Conservation (phyloP, 2,113 vertebrate genomes). For the Anarrhichthys ocellatus region DNA sequence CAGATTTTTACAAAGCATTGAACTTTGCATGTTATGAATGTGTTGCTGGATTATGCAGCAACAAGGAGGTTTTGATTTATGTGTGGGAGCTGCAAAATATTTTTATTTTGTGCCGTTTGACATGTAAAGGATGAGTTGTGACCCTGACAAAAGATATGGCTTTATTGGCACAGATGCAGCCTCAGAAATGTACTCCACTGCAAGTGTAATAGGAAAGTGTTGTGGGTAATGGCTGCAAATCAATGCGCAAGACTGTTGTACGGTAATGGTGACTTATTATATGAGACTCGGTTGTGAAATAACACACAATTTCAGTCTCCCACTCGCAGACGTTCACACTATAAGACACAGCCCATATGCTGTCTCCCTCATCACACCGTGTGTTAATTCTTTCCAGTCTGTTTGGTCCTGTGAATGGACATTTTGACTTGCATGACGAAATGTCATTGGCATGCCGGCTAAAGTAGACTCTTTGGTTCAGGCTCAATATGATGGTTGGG, state of each 20-base stretch:
- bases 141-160: not conserved
- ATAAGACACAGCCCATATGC: constrained; percentile 17
- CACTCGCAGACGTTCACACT: not conserved
- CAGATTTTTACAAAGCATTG: no score
- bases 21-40: not conserved
- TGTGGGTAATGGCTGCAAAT: no score
- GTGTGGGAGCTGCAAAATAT: not conserved
- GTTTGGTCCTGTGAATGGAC: constrained; percentile 29
- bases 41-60: not conserved
- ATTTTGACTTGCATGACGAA: not conserved
- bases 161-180: not conserved
- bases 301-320: not conserved
- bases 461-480: constrained; percentile 4
- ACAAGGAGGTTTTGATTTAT: not conserved
- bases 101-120: not conserved
- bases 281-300: not conserved
- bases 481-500: not conserved
- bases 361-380: not conserved
- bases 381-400: constrained; percentile 12
- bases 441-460: constrained; percentile 16
- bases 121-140: not conserved
- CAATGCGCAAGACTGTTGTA: no score
- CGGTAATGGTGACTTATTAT: no score
- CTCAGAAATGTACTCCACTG: not conserved
- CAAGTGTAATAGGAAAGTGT: no score